phyloP scores from a whole-genome alignment of 2,888 invertebrate genomes.

The Meganola albula region DNA sequence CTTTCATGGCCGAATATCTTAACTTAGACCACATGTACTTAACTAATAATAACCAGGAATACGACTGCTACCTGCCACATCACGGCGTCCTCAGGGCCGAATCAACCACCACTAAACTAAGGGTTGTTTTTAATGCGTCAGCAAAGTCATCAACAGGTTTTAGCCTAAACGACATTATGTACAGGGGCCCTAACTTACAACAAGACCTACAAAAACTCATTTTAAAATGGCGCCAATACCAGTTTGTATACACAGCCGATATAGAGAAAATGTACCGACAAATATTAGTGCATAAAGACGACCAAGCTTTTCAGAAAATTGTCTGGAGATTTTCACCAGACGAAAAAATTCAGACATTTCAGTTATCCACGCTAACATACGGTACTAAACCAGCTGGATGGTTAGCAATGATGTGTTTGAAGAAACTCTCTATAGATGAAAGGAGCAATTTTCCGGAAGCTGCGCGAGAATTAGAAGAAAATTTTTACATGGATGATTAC shows the following conservation, averaged over 20 bases:
- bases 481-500: neutral
- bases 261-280: constrained; percentile 21
- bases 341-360: neutral
- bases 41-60: neutral
- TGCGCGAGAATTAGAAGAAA: neutral
- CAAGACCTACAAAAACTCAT: constrained; percentile 11
- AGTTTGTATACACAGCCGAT: constrained; percentile 18
- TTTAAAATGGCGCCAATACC: constrained; percentile 15
- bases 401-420: constrained; percentile 9
- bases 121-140: neutral
- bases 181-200: constrained; percentile 15
- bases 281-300: constrained; percentile 10
- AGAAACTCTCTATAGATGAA: constrained; percentile 14
- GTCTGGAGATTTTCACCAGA: neutral
- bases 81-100: neutral
- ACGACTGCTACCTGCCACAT: neutral
- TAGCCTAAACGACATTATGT: neutral
- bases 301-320: constrained; percentile 16
- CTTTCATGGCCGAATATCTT: neutral
- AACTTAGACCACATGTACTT: neutral
- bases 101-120: neutral
- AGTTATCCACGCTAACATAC: constrained; percentile 4
- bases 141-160: neutral
- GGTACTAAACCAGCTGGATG: constrained; percentile 9
- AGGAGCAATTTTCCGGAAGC: constrained; percentile 1